Evolutionary conservation across 2,888 invertebrate species (phyloP).

Genomic region (Oxyteleia sp.): DNA sequence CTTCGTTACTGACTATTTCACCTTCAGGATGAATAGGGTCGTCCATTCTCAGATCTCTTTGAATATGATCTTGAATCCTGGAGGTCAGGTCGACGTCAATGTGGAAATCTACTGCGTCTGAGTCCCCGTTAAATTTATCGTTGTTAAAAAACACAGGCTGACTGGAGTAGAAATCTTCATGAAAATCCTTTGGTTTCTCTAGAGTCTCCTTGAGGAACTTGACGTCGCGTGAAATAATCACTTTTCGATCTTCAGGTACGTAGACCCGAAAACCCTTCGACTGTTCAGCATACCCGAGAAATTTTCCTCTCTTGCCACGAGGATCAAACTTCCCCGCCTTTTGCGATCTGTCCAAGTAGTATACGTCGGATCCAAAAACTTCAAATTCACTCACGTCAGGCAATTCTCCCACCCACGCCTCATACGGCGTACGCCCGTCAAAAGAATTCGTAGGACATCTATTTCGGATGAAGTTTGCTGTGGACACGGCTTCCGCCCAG

Average conservation of each 20-base stretch:
- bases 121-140: background rate
- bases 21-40: background rate
- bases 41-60: background rate
- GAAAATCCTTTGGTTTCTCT: background rate
- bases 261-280: constrained; percentile 37
- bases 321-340: constrained; percentile 49
- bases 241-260: constrained; percentile 5
- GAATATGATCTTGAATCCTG: background rate
- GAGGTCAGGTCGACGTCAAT: constrained; percentile 6
- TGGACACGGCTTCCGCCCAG: constrained; percentile 80
- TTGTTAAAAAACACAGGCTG: background rate
- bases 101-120: background rate
- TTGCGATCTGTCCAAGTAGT: constrained; percentile 18
- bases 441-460: constrained; percentile 71
- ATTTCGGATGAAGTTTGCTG: constrained; percentile 77
- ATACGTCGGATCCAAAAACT: constrained; percentile 74
- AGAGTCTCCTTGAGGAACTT: constrained; percentile 3
- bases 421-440: constrained; percentile 70
- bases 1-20: background rate
- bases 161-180: constrained; percentile 8
- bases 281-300: constrained; percentile 21
- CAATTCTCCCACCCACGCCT: constrained; percentile 58
- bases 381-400: constrained; percentile 72
- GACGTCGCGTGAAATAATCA: constrained; percentile 33
- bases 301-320: constrained; percentile 18